Conservation (phyloP, 2,113 vertebrate species). For the Emydocephalus ijimae region DNA sequence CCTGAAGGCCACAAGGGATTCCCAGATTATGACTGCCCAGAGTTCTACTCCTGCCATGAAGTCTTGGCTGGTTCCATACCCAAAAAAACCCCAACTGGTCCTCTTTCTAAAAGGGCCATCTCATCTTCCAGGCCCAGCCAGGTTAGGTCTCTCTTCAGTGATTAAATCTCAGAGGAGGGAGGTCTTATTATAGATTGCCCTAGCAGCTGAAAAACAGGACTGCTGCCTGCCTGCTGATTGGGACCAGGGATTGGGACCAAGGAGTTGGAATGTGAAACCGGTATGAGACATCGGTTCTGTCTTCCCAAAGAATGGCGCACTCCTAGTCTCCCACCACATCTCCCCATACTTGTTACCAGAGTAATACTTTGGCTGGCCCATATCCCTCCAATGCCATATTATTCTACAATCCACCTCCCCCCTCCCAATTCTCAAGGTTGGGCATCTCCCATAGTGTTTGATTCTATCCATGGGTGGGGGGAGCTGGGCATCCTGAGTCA, state of each 20-base stretch:
- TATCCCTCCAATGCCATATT: not conserved
- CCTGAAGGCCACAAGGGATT: not conserved
- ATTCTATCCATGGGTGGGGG: not conserved
- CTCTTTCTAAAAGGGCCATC: not conserved
- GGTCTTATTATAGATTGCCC: not conserved
- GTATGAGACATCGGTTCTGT: not conserved
- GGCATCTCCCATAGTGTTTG: not conserved
- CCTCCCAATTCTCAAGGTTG: not conserved
- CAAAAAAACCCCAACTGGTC: not conserved
- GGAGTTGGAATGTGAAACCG: not conserved
- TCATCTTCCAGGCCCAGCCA: not conserved
- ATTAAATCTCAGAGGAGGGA: not conserved
- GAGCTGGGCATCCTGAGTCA: not conserved
- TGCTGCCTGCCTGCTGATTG: too few relatives aligned
- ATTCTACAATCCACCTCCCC: not conserved
- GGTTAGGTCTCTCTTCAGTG: not conserved
- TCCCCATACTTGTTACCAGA: not conserved
- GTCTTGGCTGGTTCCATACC: not conserved
- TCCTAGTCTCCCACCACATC: not conserved
- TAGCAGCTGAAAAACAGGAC: not conserved
- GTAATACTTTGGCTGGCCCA: not conserved
- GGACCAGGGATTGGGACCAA: not conserved
- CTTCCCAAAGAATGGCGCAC: not conserved
- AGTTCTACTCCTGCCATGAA: not conserved
- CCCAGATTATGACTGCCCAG: not conserved